Percentiles rank a stretch among this genome's conserved stretches.
Conservation (phyloP, 2,888 invertebrate species). For the Drosophila fulvimacula region DNA sequence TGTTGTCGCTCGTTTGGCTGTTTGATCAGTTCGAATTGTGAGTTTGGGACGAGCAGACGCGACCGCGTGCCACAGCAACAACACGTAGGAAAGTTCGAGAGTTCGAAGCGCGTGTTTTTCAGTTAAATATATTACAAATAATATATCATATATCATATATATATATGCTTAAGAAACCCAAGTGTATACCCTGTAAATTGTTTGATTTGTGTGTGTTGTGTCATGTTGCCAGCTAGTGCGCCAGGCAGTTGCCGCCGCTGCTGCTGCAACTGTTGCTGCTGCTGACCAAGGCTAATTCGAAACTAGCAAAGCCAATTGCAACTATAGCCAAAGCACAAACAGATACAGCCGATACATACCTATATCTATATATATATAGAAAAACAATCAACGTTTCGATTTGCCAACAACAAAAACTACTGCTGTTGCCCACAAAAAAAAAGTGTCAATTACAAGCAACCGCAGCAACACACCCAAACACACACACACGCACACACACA, state of each 20-base stretch:
- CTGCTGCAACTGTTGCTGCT: slow-evolving; percentile 21
- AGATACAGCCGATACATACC: background rate
- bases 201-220: slow-evolving; percentile 28
- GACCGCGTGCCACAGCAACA: slow-evolving; percentile 35
- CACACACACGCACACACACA: slow-evolving; percentile 42
- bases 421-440: slow-evolving; percentile 41
- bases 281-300: slow-evolving; percentile 53
- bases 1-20: slow-evolving; percentile 69
- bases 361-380: slow-evolving; percentile 5
- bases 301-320: slow-evolving; percentile 22
- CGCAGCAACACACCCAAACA: slow-evolving; percentile 52
- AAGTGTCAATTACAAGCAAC: slow-evolving; percentile 80
- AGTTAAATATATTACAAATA: background rate
- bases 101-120: slow-evolving; percentile 31
- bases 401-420: slow-evolving; percentile 22
- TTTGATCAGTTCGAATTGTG: slow-evolving; percentile 85
- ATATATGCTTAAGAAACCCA: no score
- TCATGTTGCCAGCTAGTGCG: slow-evolving; percentile 30
- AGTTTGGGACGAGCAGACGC: slow-evolving; percentile 80
- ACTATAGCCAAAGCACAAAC: slow-evolving; percentile 13
- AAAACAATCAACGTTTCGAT: slow-evolving; percentile 56
- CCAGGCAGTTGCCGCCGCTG: slow-evolving; percentile 29
- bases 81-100: slow-evolving; percentile 19
- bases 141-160: no score
- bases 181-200: background rate